These are phyloP conservation scores for Notoglanidium macrostoma DNA, from an alignment of 2,797 vertebrate genomes.

Conservation along the genomic window DNA sequence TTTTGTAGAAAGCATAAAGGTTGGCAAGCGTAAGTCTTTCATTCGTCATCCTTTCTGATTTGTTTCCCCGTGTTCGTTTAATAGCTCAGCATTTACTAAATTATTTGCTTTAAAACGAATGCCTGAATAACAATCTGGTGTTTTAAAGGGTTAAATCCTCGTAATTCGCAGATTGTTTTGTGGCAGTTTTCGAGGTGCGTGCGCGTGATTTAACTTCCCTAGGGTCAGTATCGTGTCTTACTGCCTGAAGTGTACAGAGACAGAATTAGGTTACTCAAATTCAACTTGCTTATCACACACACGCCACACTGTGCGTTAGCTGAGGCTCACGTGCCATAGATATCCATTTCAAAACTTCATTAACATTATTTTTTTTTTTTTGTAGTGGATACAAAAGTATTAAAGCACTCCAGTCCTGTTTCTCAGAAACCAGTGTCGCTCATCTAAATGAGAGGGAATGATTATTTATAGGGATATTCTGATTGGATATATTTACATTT, in stretches of 20 bases:
- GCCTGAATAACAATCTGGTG: neutral
- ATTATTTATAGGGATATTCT: neutral
- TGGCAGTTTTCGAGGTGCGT: neutral
- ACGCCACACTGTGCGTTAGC: neutral
- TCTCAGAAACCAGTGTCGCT: neutral
- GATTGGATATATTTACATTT: neutral
- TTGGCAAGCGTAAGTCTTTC: neutral
- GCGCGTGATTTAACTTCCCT: neutral
- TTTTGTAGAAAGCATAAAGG: no score
- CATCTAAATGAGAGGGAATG: neutral
- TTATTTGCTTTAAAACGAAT: neutral
- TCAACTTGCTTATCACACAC: conserved; percentile 1
- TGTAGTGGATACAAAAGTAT: neutral
- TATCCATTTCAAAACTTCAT: neutral
- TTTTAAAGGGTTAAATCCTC: neutral
- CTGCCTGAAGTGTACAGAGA: neutral
- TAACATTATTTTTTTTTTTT: no score
- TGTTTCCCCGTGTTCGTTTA: neutral
- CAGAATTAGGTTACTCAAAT: neutral
- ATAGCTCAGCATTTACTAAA: neutral
- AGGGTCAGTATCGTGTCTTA: neutral
- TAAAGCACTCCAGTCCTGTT: neutral
- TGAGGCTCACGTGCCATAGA: neutral
- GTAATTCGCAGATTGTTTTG: neutral
- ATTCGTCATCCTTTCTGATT: neutral